Evolutionary conservation across 1,140 invertebrate genomes (phyloP), one percentile per base, ranked within the genome.

Genomic region (Aphelenchoides avenae): DNA sequence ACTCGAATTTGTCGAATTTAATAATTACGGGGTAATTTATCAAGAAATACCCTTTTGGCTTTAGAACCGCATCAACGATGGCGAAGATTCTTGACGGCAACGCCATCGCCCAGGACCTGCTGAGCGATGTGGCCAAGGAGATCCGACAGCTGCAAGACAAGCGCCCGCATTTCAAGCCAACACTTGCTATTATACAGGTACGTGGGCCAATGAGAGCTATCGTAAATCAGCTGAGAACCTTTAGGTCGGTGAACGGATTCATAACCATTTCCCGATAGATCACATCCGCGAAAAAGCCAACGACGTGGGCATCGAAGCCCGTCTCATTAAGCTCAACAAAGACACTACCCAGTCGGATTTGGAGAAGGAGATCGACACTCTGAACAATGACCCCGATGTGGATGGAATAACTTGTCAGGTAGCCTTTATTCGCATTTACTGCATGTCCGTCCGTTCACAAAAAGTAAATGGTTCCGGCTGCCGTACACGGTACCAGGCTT

Each of bases 181-280:
- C 54, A 31, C 36, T 71, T 30, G 68, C 68, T n/a, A 68, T 71
- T 44, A 66, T 71, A 33, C 68, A 71, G 57, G 68, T 71, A 48
- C 30, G 53, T n/a, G n/a, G n/a, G n/a, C n/a, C n/a, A n/a, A n/a
- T n/a, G n/a, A n/a, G n/a, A n/a, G n/a, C n/a, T n/a, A n/a, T n/a
- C n/a, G n/a, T n/a, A n/a, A n/a, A n/a, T n/a, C n/a, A n/a, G n/a
- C n/a, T n/a, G n/a, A n/a, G n/a, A n/a, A n/a, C n/a, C n/a, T n/a
- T n/a, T 40, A 84, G 81, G 92, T 98, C 33, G 94, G 93, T 2
- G 86, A 85, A 1, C 82, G 92, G 11, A 89, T 91, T 77, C 93
- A 98, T 80, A 97, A 92, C 18, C 96, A 96, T 82, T 91, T 97
- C 5, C 98, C 97, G 78, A 98, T 98, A 75, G 81, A 87, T 36